These are phyloP conservation scores for Brachypodius melanocephalos DNA, from an alignment of 2,113 vertebrate genomes.

Conservation along the genomic window DNA sequence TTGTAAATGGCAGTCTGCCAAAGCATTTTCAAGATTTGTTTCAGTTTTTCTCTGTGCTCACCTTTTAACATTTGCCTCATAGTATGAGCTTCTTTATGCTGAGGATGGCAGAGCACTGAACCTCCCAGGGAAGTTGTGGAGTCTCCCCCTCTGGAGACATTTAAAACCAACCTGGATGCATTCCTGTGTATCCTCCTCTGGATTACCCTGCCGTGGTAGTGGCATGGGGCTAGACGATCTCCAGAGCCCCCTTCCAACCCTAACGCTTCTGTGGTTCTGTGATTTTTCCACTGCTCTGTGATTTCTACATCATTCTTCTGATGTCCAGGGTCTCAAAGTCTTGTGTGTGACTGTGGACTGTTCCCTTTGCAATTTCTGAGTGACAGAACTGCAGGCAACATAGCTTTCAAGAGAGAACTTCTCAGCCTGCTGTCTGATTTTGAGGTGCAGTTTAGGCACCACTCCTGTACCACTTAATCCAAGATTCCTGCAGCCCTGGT, in stretches of 20 bases:
- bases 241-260: not conserved
- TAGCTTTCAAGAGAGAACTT: not conserved
- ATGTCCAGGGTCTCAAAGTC: not conserved
- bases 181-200: not conserved
- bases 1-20: not conserved
- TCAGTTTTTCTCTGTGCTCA: not conserved
- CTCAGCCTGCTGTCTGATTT: not conserved
- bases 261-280: not conserved
- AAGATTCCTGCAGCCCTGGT: not conserved
- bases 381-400: not conserved
- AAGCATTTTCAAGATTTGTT: not conserved
- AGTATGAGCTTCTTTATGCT: not conserved
- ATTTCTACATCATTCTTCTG: not conserved
- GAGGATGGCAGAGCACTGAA: not conserved
- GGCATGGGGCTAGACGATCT: not conserved
- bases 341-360: too few species aligned
- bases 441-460: not conserved
- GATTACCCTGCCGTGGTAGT: not conserved
- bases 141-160: not conserved
- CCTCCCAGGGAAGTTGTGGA: not conserved
- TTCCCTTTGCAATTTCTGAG: fast-evolving
- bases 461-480: not conserved
- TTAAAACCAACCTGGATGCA: not conserved
- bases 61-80: not conserved
- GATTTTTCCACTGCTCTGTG: not conserved